Evolutionary conservation across 2,888 invertebrate species (phyloP).

Genomic region (Trachelus tabidus): DNA sequence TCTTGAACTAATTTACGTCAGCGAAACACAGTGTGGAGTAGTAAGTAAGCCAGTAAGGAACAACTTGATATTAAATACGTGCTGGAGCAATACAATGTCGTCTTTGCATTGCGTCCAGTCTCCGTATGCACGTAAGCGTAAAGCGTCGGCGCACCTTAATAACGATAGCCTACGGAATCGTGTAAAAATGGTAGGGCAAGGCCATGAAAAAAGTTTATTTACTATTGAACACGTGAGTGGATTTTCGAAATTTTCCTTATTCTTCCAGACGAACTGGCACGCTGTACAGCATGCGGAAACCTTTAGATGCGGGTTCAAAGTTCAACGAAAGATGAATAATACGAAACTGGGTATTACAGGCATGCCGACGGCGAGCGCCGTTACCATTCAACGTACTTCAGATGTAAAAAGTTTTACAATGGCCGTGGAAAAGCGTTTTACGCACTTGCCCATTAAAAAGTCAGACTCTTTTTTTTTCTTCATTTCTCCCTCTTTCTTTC

Average conservation of each 20-base stretch:
- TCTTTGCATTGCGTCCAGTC: conserved; percentile 13
- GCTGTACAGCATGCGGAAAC: background rate
- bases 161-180: background rate
- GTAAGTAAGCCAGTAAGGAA: conserved; percentile 30
- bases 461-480: background rate
- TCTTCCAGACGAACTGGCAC: background rate
- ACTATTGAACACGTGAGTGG: conserved; percentile 18
- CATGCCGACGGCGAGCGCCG: background rate
- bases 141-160: conserved; percentile 13
- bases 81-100: conserved; percentile 18
- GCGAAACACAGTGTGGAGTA: conserved; percentile 12
- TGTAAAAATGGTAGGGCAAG: background rate
- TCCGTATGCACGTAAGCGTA: conserved; percentile 8
- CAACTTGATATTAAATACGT: conserved; percentile 46
- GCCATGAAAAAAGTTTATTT: conserved; percentile 21
- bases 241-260: conserved; percentile 9
- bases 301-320: background rate
- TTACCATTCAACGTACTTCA: background rate
- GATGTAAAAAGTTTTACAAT: conserved; percentile 2
- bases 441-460: conserved; percentile 1
- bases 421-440: background rate
- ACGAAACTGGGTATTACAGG: background rate
- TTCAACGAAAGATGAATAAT: background rate
- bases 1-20: conserved; percentile 32
- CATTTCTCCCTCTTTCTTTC: background rate